Conservation (phyloP, 2,888 invertebrate species). For the Drymonia ruficornis region DNA sequence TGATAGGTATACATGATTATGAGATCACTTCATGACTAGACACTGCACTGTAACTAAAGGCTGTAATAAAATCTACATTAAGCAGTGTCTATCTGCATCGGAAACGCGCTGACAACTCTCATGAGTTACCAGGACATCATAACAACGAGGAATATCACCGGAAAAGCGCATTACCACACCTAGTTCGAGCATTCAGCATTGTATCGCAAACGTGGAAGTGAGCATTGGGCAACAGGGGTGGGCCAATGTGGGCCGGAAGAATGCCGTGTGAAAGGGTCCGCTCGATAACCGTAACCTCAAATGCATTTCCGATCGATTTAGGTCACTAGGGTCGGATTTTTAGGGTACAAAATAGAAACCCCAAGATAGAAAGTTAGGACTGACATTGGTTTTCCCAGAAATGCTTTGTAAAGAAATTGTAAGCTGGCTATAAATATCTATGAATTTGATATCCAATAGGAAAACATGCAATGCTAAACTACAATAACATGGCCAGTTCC, state of each 20-base stretch:
- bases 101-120: neutral
- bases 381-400: too few species aligned
- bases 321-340: neutral
- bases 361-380: too few species aligned
- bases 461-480: neutral
- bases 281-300: conserved; percentile 4
- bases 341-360: neutral
- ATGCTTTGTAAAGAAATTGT: too few species aligned
- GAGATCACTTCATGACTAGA: too few species aligned
- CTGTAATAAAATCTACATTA: neutral
- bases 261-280: conserved; percentile 42
- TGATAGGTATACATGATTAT: too few species aligned
- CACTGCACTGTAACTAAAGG: neutral
- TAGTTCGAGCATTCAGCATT: conserved; percentile 16
- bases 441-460: neutral
- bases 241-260: conserved; percentile 36
- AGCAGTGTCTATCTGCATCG: too few species aligned
- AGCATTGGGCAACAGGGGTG: conserved; percentile 54
- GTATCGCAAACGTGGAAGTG: conserved; percentile 27
- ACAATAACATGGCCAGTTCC: too few species aligned
- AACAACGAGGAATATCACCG: conserved; percentile 7
- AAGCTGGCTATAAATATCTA: neutral
- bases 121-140: conserved; percentile 10
- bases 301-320: conserved; percentile 1
- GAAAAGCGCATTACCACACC: conserved; percentile 9